Evolutionary conservation across 2,888 invertebrate genomes (phyloP).

Genomic region (Polyommatus icarus): DNA sequence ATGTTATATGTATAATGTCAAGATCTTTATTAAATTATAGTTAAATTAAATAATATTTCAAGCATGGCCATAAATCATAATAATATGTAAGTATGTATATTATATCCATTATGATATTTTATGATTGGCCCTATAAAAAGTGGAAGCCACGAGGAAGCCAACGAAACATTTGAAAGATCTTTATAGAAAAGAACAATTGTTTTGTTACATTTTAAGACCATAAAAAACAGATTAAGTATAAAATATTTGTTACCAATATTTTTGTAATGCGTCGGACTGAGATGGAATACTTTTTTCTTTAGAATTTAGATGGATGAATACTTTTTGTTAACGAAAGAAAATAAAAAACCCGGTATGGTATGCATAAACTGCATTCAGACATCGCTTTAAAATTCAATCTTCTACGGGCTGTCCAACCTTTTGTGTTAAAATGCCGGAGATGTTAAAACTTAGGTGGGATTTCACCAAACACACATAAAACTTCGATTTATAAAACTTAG

Average conservation of each 20-base stretch:
- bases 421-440: not conserved
- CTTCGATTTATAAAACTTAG: too few relatives aligned
- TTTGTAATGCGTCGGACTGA: not conserved
- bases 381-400: conserved; percentile 12
- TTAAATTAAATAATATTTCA: too few relatives aligned
- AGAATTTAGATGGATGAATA: not conserved
- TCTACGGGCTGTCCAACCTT: conserved; percentile 6
- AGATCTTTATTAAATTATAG: too few relatives aligned
- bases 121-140: too few relatives aligned
- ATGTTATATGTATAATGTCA: too few relatives aligned
- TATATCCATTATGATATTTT: too few relatives aligned
- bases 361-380: conserved; percentile 15
- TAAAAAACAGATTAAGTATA: not conserved
- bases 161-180: too few relatives aligned
- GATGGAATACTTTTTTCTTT: not conserved
- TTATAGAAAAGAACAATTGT: not conserved
- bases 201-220: not conserved
- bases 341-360: conserved; percentile 8
- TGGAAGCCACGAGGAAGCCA: too few relatives aligned
- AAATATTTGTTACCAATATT: not conserved
- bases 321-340: conserved; percentile 1
- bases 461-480: too few relatives aligned
- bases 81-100: too few relatives aligned
- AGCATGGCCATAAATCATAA: too few relatives aligned
- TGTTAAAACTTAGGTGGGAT: too few relatives aligned